phyloP scores from a whole-genome alignment of 2,113 vertebrate species.

The Taurulus bubalis region DNA sequence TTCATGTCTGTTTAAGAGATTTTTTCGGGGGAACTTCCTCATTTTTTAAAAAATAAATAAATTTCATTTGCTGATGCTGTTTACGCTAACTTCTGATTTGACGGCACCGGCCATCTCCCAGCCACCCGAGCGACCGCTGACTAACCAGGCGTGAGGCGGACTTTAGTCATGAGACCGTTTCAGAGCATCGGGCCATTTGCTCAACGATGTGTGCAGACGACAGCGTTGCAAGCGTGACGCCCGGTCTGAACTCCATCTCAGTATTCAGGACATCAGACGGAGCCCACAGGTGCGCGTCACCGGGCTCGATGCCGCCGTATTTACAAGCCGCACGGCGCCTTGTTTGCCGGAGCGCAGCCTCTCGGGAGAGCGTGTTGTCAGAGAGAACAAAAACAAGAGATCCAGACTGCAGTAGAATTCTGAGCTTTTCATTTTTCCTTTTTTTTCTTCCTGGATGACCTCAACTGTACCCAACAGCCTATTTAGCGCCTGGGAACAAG shows the following conservation, averaged over 20 bases:
- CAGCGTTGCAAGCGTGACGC: conserved; percentile 18
- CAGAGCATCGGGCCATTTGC: conserved; percentile 47
- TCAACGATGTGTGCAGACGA: conserved; percentile 41
- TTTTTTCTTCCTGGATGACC: conserved; percentile 39
- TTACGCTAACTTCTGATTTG: conserved; percentile 27
- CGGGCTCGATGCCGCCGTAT: conserved; percentile 14
- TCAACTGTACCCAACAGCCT: conserved; percentile 48
- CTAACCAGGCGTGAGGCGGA: conserved; percentile 43
- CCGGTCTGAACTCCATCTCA: conserved; percentile 33
- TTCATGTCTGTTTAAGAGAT: too few relatives aligned
- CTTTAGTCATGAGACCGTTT: conserved; percentile 52
- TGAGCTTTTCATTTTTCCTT: conserved; percentile 36
- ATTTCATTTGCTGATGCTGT: conserved; percentile 12
- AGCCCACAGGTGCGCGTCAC: conserved; percentile 36
- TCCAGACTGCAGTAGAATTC: conserved; percentile 23
- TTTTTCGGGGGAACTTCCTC: too few relatives aligned
- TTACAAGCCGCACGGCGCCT: conserved; percentile 13
- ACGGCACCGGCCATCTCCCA: conserved; percentile 9
- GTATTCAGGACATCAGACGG: conserved; percentile 37
- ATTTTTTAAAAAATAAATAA: too few relatives aligned
- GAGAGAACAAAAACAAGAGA: conserved; percentile 2
- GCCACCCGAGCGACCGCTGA: conserved; percentile 28
- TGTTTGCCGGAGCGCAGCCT: conserved; percentile 22
- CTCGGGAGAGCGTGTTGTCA: conserved; percentile 12
- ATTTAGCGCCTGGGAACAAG: conserved; percentile 52